Evolutionary conservation across 2,888 invertebrate genomes (phyloP).

Genomic region (Chloroclysta siterata): DNA sequence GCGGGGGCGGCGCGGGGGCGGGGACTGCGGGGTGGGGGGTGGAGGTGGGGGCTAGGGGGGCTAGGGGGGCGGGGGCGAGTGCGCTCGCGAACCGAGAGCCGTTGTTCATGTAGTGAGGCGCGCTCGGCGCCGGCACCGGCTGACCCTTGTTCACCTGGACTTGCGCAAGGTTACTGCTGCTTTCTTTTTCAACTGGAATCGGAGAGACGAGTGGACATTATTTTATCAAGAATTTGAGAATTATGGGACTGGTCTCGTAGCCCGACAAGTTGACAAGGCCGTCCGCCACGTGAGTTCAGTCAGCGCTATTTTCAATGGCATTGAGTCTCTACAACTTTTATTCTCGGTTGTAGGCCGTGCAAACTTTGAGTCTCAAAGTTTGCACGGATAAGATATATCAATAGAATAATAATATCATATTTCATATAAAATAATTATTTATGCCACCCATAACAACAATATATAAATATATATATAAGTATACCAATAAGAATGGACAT

Average conservation of each 20-base stretch:
- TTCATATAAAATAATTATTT: no score
- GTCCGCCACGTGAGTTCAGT: no score
- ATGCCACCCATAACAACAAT: no score
- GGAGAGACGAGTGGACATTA: neutral
- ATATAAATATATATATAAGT: no score
- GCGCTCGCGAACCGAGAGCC: slow-evolving; percentile 57
- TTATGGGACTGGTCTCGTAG: neutral
- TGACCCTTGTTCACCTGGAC: slow-evolving; percentile 81
- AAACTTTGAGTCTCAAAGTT: no score
- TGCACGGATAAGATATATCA: no score
- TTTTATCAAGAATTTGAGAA: neutral
- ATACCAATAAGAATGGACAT: no score
- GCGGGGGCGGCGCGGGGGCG: slow-evolving; percentile 46
- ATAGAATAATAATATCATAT: no score
- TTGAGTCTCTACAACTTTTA: no score
- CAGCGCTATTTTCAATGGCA: no score
- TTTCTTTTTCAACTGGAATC: slow-evolving; percentile 65
- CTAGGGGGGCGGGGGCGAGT: slow-evolving; percentile 58
- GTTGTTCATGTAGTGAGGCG: slow-evolving; percentile 81
- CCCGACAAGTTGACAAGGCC: no score
- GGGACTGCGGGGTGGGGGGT: slow-evolving; percentile 44
- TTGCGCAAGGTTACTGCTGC: slow-evolving; percentile 73
- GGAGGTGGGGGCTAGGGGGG: slow-evolving; percentile 25
- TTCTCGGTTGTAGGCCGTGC: no score
- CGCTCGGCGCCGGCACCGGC: slow-evolving; percentile 72